Conservation (phyloP, 2,888 invertebrate species). For the Eupithecia tripunctaria region DNA sequence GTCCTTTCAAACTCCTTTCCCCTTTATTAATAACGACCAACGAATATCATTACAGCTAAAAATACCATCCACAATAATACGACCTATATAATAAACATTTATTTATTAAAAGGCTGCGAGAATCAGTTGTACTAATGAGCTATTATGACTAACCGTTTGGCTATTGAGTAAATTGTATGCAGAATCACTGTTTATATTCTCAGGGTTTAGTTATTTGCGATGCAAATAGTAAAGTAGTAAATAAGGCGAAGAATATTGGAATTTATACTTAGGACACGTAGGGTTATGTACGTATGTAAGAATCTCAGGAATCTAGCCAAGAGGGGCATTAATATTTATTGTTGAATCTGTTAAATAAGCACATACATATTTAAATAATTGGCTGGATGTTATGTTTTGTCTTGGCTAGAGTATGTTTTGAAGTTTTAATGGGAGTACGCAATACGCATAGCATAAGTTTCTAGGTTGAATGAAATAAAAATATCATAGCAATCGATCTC, state of each 20-base stretch:
- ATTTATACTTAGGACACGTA: conserved; percentile 1
- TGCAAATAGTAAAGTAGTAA: conserved; percentile 16
- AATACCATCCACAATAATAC: conserved; percentile 4
- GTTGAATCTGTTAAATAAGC: background rate
- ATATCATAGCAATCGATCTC: background rate
- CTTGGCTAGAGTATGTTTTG: background rate
- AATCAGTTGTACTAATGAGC: conserved; percentile 32
- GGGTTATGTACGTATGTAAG: background rate
- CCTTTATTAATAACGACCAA: conserved; percentile 24
- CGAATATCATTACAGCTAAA: conserved; percentile 4
- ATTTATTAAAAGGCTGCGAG: conserved; percentile 31
- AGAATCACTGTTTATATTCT: conserved; percentile 20
- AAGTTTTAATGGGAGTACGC: background rate
- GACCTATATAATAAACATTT: background rate
- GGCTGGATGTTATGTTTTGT: background rate
- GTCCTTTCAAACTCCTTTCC: conserved; percentile 30
- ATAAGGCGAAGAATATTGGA: conserved; percentile 4
- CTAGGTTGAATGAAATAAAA: background rate
- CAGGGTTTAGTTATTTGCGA: conserved; percentile 1
- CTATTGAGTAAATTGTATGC: conserved; percentile 21
- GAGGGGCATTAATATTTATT: background rate
- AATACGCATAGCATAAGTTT: too few relatives aligned
- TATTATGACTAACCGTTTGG: conserved; percentile 6
- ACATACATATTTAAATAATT: background rate
- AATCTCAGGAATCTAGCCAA: conserved; percentile 2